phyloP scores from a whole-genome alignment of 2,797 vertebrate genomes.

The Hafferia zeledoni region DNA sequence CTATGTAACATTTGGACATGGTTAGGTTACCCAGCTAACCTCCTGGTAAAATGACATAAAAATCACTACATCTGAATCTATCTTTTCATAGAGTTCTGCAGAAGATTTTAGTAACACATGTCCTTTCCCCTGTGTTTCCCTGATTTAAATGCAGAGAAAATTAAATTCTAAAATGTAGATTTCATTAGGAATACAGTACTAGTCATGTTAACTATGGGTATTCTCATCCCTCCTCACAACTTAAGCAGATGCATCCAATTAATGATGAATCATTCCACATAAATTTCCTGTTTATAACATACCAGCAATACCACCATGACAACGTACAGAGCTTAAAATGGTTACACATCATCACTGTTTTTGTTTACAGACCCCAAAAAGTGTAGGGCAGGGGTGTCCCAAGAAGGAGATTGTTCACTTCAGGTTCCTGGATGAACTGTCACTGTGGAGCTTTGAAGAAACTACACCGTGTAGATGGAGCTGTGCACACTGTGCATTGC shows the following conservation, averaged over 20 bases:
- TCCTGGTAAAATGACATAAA: not conserved
- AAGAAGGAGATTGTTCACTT: not conserved
- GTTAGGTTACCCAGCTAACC: not conserved
- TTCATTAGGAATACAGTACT: not conserved
- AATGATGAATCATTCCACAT: constrained; percentile 40
- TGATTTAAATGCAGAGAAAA: not conserved
- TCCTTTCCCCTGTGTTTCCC: not conserved
- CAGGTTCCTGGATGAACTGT: not conserved
- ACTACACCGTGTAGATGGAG: not conserved
- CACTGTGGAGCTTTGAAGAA: not conserved
- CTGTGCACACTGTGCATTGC: not conserved
- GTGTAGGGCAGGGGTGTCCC: not conserved
- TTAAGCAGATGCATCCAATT: constrained; percentile 54
- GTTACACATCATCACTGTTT: not conserved
- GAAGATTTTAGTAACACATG: not conserved
- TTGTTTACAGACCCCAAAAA: not conserved
- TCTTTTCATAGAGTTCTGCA: not conserved
- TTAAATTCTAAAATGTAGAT: not conserved
- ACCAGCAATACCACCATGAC: not conserved
- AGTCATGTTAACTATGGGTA: constrained; percentile 2
- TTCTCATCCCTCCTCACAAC: constrained; percentile 51
- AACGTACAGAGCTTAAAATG: not conserved
- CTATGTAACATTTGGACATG: not conserved
- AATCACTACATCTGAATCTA: not conserved
- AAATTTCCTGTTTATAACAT: constrained; percentile 50